These are phyloP conservation scores for Zenarchopterus dispar DNA, from an alignment of 2,797 vertebrate genomes.

Conservation along the genomic window DNA sequence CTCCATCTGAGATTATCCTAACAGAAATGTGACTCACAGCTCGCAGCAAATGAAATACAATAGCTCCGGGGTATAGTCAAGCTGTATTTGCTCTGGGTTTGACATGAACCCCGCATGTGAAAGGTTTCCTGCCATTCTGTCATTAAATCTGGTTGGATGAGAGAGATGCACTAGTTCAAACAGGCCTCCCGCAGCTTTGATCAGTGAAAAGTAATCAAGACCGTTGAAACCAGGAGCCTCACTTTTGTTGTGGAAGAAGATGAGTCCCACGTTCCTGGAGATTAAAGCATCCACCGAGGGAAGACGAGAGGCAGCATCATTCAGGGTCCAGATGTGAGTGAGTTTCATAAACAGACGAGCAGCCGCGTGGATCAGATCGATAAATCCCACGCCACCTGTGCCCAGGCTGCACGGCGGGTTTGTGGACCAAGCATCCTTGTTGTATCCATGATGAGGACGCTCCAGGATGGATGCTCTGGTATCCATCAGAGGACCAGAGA, in stretches of 20 bases:
- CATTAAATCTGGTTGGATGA: too few relatives aligned
- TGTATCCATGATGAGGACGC: slow-evolving; percentile 75
- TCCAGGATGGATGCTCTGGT: slow-evolving; percentile 23
- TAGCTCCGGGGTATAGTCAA: too few relatives aligned
- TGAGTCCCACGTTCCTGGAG: slow-evolving; percentile 39
- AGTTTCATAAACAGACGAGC: slow-evolving; percentile 58
- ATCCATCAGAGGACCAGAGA: slow-evolving; percentile 17
- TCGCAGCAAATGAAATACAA: too few relatives aligned
- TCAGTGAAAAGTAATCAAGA: slow-evolving; percentile 36
- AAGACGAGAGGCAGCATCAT: slow-evolving; percentile 14
- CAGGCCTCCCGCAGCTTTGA: background rate
- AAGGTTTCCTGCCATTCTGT: too few relatives aligned
- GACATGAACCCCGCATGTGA: too few relatives aligned
- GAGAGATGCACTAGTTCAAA: background rate
- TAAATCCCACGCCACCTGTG: slow-evolving; percentile 49
- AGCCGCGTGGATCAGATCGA: slow-evolving; percentile 56
- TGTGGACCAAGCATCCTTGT: slow-evolving; percentile 62
- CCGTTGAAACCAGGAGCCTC: slow-evolving; percentile 41
- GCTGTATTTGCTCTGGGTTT: too few relatives aligned
- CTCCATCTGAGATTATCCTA: too few relatives aligned
- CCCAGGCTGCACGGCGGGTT: slow-evolving; percentile 23
- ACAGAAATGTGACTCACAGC: too few relatives aligned
- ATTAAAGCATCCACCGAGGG: slow-evolving; percentile 56
- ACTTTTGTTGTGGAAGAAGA: slow-evolving; percentile 49
- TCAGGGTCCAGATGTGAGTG: slow-evolving; percentile 47